Conservation (phyloP, 1,140 invertebrate species). For the Galleria mellonella region DNA sequence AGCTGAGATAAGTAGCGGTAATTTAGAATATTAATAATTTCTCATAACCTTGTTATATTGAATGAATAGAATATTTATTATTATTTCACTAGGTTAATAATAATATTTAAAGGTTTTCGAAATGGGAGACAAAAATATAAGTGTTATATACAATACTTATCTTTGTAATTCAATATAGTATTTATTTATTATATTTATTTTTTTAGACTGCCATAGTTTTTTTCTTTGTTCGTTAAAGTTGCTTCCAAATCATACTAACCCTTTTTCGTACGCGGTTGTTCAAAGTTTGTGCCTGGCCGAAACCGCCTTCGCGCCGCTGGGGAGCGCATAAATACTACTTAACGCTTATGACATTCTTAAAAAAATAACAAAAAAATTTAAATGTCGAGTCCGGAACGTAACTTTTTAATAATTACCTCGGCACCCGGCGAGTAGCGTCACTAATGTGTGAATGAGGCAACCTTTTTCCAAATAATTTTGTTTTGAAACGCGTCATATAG, state of each 20-base stretch:
- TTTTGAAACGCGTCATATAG: conserved; percentile 63
- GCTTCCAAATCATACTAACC: background rate
- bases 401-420: conserved; percentile 67
- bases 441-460: conserved; percentile 65
- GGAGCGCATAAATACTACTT: conserved; percentile 71
- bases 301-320: conserved; percentile 54
- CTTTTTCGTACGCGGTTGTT: background rate
- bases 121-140: no score
- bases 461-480: conserved; percentile 62
- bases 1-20: background rate
- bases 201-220: no score
- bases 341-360: conserved; percentile 55
- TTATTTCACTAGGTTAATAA: no score
- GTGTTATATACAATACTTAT: no score
- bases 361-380: conserved; percentile 37
- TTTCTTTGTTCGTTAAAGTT: no score
- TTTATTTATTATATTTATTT: no score
- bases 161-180: no score
- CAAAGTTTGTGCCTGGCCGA: conserved; percentile 27
- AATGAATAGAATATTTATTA: no score
- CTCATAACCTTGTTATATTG: no score
- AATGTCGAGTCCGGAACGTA: conserved; percentile 40
- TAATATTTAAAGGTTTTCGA: no score
- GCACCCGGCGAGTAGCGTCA: conserved; percentile 57
- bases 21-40: no score